phyloP scores from a whole-genome alignment of 2,113 vertebrate genomes.

The Onychostoma macrolepis region DNA sequence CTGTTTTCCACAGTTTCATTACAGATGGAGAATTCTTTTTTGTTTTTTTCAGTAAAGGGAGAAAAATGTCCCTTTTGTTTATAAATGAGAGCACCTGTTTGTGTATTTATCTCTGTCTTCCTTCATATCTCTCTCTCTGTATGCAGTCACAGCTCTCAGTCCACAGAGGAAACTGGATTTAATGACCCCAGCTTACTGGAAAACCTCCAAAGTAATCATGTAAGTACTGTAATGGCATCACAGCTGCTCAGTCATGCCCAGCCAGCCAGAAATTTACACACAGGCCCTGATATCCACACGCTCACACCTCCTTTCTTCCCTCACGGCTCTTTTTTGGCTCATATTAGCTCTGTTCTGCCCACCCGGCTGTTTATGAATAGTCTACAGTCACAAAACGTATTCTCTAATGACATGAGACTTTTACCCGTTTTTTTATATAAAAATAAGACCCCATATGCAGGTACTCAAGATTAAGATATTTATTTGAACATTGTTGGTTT shows the following conservation, averaged over 20 bases:
- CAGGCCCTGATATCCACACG: conserved; percentile 17
- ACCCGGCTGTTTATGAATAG: conserved; percentile 15
- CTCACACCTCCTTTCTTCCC: conserved; percentile 4
- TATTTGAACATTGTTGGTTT: background rate
- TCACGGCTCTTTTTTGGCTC: background rate
- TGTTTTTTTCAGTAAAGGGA: background rate
- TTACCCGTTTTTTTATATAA: background rate
- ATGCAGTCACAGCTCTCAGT: conserved; percentile 84
- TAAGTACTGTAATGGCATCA: conserved; percentile 76
- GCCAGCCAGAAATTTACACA: conserved; percentile 30
- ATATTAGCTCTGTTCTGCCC: conserved; percentile 4
- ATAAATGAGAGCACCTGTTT: conserved; percentile 22
- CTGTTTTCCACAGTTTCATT: background rate
- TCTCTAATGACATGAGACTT: background rate
- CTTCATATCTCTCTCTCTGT: conserved; percentile 41
- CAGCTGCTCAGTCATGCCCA: conserved; percentile 46
- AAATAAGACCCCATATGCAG: background rate
- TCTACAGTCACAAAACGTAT: background rate
- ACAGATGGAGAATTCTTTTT: background rate
- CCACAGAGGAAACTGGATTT: conserved; percentile 86
- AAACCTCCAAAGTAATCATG: conserved; percentile 96
- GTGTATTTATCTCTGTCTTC: conserved; percentile 27
- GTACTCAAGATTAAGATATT: background rate
- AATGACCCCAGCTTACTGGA: conserved; percentile 90
- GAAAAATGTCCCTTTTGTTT: background rate